A percentile compares a stretch with the other conserved stretches of the same genome.
Conservation (phyloP, 2,113 vertebrate species). For the Upupa epops region DNA sequence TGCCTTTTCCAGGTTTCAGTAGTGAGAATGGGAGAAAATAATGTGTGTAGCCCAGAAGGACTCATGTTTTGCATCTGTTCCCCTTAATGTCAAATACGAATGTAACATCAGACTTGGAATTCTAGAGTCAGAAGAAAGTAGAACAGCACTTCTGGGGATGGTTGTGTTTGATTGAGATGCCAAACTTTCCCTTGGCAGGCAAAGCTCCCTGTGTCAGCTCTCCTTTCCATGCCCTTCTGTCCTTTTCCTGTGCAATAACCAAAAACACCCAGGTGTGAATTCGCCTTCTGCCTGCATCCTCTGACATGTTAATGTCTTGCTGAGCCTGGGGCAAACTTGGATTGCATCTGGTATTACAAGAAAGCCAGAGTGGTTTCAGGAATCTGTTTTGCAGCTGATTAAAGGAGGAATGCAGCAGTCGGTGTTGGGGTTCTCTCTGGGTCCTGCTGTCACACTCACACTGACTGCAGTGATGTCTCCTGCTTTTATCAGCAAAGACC, state of each 20-base stretch:
- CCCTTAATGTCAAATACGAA: not conserved
- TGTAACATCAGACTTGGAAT: not conserved
- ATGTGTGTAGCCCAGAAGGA: not conserved
- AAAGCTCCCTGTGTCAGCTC: not conserved
- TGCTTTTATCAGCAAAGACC: not conserved
- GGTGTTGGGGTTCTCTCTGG: not conserved
- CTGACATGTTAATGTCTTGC: not conserved
- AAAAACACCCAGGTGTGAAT: not conserved
- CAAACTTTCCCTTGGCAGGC: not conserved
- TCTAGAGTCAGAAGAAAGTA: not conserved
- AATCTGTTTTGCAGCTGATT: fast-evolving
- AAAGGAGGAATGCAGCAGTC: fast-evolving
- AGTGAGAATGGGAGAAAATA: not conserved
- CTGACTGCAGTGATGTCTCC: fast-evolving
- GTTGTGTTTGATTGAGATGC: not conserved
- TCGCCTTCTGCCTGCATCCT: not conserved
- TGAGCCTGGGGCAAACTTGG: not conserved
- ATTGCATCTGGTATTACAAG: not conserved
- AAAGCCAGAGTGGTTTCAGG: not conserved
- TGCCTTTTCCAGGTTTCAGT: not conserved
- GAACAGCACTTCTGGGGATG: not conserved
- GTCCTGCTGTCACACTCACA: not conserved
- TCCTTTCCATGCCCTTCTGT: not conserved
- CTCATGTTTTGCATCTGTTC: not conserved
- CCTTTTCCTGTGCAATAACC: not conserved